A percentile compares a stretch with the other conserved stretches of the same genome.
Conservation (phyloP, 2,888 invertebrate genomes). For the Ormyrus pomaceus region DNA sequence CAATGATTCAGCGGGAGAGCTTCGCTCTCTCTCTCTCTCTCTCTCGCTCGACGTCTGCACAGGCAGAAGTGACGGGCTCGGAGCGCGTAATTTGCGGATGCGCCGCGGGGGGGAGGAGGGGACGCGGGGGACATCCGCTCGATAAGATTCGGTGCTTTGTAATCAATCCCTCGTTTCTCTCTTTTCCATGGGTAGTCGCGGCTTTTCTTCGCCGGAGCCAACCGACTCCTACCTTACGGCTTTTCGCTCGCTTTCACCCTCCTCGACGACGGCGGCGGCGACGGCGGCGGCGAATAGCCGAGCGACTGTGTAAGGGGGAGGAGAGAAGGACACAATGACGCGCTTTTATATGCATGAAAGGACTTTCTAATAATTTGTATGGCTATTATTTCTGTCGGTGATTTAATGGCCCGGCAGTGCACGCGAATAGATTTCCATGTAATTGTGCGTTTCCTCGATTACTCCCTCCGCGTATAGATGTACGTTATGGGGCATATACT, state of each 20-base stretch:
- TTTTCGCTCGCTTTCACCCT: slow-evolving; percentile 32
- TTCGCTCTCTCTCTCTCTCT: not conserved
- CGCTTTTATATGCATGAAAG: slow-evolving; percentile 45
- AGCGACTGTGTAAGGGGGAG: no score
- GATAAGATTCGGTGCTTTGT: slow-evolving; percentile 54
- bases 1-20: slow-evolving; percentile 54
- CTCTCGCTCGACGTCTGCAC: slow-evolving; percentile 4
- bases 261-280: not conserved
- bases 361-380: slow-evolving; percentile 54
- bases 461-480: not conserved
- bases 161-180: slow-evolving; percentile 44
- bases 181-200: not conserved
- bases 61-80: slow-evolving; percentile 20
- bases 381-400: slow-evolving; percentile 51
- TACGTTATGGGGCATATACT: not conserved
- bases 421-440: slow-evolving; percentile 48
- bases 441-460: slow-evolving; percentile 43
- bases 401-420: slow-evolving; percentile 40
- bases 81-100: slow-evolving; percentile 35
- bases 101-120: not conserved
- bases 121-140: slow-evolving; percentile 26
- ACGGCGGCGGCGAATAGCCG: no score
- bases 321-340: slow-evolving; percentile 24
- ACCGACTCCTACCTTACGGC: not conserved
- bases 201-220: not conserved